Evolutionary conservation across 2,797 vertebrate species (phyloP), one percentile per base, ranked within the genome.

Genomic region (Aphelocoma californica): DNA sequence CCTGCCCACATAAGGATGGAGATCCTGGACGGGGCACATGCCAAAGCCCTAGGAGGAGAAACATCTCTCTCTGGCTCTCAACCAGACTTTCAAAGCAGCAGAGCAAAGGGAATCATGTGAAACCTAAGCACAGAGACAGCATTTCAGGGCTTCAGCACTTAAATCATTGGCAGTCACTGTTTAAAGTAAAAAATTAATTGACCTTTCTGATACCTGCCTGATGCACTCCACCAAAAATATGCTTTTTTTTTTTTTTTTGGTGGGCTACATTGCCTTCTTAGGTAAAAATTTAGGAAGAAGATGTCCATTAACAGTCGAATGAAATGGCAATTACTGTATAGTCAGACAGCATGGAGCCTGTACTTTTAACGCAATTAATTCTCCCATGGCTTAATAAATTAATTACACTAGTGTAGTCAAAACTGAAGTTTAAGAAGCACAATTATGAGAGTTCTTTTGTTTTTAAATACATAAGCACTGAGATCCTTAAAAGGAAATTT

Each of bases 331-430:
- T 92, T 97, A 95, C 25, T 91, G 38, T 53, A 80, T 40, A 91
- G 73, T 80, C 88, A 95, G 97, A 96, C 93, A 93, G 85, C 51
- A 91, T 32, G 96, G 94, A 96, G 94, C 90, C 94, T 87, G 66
- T 67, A 69, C 71, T 95, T 94, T 90, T 91, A 92, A 92, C 85
- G 84, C 36, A 92, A 83, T 92, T 97, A 95, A 93, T 92, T 96
- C 62, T 95, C 66, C 69, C 66, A 57, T 72, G 44, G 36, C 50
- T 95, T 95, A 96, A 95, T 95, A 95, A 91, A 96, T 91, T 86
- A 71, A 89, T 92, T 92, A 72, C 26, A 40, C 12, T 65, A 48
- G 38, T 6, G 3, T 56, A 86, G 77, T 70, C 38, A 84, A 84
- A 58, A 78, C 42, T 62, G 42, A 85, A 62, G 54, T 80, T 91